Evolutionary conservation across 2,113 vertebrate species (phyloP).

Genomic region (Seriola aureovittata): DNA sequence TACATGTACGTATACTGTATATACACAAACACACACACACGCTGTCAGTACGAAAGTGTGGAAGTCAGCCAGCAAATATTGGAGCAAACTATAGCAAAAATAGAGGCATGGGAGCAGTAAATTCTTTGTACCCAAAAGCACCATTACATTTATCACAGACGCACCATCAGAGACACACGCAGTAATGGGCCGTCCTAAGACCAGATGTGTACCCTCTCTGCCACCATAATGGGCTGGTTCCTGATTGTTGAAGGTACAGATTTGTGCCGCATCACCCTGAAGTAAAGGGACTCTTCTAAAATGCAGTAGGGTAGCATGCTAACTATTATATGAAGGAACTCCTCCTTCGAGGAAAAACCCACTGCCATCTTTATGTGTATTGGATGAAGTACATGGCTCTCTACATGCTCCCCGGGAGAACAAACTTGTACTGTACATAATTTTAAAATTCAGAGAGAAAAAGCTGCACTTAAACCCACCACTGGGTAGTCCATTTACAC

Average conservation of each 20-base stretch:
- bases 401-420: constrained; percentile 16
- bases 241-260: background rate
- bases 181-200: constrained; percentile 32
- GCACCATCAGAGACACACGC: constrained; percentile 8
- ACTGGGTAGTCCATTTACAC: constrained; percentile 54
- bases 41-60: background rate
- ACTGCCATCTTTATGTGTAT: background rate
- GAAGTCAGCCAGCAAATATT: constrained; percentile 6
- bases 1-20: background rate
- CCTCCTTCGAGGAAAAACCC: constrained; percentile 11
- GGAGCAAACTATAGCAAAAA: constrained; percentile 13
- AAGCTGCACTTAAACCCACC: constrained; percentile 59
- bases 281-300: background rate
- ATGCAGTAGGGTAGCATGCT: too few relatives aligned
- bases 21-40: background rate
- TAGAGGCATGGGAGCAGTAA: background rate
- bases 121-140: background rate
- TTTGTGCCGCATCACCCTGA: background rate
- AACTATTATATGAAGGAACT: background rate
- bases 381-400: constrained; percentile 17
- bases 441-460: constrained; percentile 49
- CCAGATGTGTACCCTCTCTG: constrained; percentile 19
- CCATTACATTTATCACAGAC: constrained; percentile 21
- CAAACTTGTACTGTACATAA: constrained; percentile 23
- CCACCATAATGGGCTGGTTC: background rate